phyloP scores from a whole-genome alignment of 2,797 vertebrate genomes.

The Etheostoma nigrum region DNA sequence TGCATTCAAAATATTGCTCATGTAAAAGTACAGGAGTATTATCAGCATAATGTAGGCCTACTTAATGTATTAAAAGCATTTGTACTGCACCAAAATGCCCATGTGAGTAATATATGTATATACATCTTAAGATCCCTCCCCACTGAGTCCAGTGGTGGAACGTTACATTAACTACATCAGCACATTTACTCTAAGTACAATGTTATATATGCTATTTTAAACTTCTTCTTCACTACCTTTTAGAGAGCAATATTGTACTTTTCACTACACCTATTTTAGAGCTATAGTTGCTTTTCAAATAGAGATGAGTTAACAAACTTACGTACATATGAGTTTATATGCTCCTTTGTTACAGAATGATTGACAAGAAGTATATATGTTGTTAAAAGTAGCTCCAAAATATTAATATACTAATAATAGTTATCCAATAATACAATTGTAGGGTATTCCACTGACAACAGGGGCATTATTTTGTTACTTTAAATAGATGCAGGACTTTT shows the following conservation, averaged over 20 bases:
- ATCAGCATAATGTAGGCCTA: not conserved
- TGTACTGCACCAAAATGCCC: not conserved
- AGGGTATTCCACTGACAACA: no score
- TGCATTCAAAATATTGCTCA: not conserved
- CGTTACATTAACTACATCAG: no score
- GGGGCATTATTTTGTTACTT: not conserved
- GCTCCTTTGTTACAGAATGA: no score
- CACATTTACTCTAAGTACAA: no score
- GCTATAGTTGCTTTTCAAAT: not conserved
- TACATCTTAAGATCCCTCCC: no score
- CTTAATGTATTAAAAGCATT: not conserved
- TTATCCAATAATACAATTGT: no score
- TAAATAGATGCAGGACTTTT: not conserved
- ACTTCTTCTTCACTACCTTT: not conserved
- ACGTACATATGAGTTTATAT: no score
- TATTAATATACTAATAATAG: no score
- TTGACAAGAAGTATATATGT: not conserved
- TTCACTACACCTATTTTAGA: not conserved
- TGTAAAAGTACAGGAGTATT: not conserved
- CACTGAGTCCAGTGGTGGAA: no score
- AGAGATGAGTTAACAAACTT: not conserved
- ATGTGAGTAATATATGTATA: no score
- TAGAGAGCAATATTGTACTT: not conserved
- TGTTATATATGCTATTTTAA: not conserved
- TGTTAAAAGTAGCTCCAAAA: not conserved